Conservation (phyloP, 2,888 invertebrate genomes). For the Stegophylla sp. region DNA sequence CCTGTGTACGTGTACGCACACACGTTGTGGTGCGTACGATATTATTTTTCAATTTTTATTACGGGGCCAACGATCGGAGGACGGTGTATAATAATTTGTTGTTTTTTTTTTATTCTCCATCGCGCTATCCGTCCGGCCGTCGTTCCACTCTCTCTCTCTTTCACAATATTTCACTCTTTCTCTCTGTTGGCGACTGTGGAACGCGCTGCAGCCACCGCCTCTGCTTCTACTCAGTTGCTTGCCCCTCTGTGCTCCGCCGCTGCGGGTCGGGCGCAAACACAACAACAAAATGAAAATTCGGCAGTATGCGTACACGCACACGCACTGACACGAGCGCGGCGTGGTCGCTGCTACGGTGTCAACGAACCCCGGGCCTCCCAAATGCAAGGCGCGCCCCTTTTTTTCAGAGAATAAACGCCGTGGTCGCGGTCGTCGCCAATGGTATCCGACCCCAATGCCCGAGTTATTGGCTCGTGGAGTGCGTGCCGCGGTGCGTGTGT, state of each 20-base stretch:
- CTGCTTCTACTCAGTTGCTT: conserved; percentile 5
- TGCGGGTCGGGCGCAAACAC: neutral
- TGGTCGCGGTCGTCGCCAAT: neutral
- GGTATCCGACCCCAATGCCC: conserved; percentile 55
- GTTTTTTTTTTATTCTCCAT: neutral
- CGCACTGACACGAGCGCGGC: no score
- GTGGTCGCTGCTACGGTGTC: conserved; percentile 32
- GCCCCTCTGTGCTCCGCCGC: conserved; percentile 61
- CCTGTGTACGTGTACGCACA: no score
- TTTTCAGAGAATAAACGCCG: conserved; percentile 36
- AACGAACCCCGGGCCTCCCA: conserved; percentile 55
- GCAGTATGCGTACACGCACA: conserved; percentile 30
- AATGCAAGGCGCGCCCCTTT: conserved; percentile 53
- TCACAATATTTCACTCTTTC: conserved; percentile 60
- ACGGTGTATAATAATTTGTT: neutral
- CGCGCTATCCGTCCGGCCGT: neutral
- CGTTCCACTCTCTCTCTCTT: conserved; percentile 1
- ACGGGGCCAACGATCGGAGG: no score
- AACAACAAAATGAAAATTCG: conserved; percentile 54
- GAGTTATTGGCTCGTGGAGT: conserved; percentile 53
- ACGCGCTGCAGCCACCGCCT: neutral
- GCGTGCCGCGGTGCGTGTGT: conserved; percentile 52
- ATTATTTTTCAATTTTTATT: no score
- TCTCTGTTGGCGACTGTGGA: conserved; percentile 33
- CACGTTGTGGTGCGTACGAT: no score